These are phyloP conservation scores for Aldabrachelys gigantea DNA, from an alignment of 2,113 vertebrate genomes.

Conservation along the genomic window DNA sequence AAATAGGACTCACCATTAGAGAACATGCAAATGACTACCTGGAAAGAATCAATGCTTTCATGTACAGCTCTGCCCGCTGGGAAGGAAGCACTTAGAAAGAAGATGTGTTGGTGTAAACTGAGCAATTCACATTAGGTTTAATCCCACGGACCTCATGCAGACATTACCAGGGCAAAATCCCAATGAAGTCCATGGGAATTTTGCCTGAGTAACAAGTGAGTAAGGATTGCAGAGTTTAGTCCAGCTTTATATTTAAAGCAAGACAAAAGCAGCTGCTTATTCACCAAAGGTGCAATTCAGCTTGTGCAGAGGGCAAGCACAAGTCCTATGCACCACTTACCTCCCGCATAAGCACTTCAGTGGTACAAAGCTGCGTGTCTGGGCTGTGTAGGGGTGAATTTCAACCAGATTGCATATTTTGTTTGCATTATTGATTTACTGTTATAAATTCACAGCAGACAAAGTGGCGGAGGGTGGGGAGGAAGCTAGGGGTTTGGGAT, in stretches of 20 bases:
- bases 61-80: not conserved
- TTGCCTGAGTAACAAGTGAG: not conserved
- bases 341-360: not conserved
- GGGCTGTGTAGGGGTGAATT: fast-evolving
- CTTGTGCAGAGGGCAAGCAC: fast-evolving
- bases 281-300: fast-evolving
- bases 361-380: not conserved
- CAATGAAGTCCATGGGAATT: not conserved
- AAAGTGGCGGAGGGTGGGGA: fast-evolving
- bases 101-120: not conserved
- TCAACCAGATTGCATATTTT: fast-evolving
- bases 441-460: not conserved
- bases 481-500: not conserved
- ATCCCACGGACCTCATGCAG: not conserved
- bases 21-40: conserved; percentile 28
- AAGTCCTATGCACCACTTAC: not conserved
- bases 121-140: not conserved
- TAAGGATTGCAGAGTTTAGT: not conserved
- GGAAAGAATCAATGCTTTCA: not conserved
- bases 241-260: not conserved
- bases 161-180: fast-evolving
- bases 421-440: not conserved
- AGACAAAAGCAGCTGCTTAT: not conserved
- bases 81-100: conserved; percentile 41
- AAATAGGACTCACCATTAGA: conserved; percentile 37